Percentiles rank a stretch among this genome's conserved stretches.
phyloP scores from a whole-genome alignment of 2,113 vertebrate species.

The Pangasianodon gigas region DNA sequence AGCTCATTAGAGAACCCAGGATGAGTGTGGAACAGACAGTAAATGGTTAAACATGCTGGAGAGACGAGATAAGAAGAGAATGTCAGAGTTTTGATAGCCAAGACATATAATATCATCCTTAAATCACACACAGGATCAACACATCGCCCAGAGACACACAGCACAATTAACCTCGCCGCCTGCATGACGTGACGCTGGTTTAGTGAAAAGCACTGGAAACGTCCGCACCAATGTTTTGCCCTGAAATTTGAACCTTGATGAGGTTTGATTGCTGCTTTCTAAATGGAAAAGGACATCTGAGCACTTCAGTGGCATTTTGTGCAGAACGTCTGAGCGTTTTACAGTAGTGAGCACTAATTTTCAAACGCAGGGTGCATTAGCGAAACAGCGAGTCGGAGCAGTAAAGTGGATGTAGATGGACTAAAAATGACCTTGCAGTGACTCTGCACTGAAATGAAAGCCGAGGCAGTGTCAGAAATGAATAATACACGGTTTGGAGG shows the following conservation, averaged over 20 bases:
- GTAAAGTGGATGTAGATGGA: constrained; percentile 31
- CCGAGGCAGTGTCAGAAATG: background rate
- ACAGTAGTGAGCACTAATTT: constrained; percentile 24
- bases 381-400: background rate
- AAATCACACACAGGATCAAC: constrained; percentile 9
- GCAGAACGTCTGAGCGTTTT: constrained; percentile 11
- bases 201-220: constrained; percentile 22
- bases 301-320: constrained; percentile 23
- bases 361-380: constrained; percentile 16
- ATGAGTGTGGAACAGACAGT: background rate
- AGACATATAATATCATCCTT: constrained; percentile 10
- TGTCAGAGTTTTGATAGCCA: background rate
- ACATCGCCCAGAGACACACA: background rate
- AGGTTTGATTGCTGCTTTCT: constrained; percentile 32
- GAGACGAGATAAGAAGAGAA: constrained; percentile 26
- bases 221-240: constrained; percentile 22
- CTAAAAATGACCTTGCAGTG: constrained; percentile 27
- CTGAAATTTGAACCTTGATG: constrained; percentile 37
- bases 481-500: constrained; percentile 27
- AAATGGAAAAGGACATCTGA: constrained; percentile 15
- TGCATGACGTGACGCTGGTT: background rate
- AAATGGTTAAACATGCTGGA: background rate
- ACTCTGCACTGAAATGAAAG: background rate
- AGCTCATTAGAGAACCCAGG: no score
- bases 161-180: constrained; percentile 46